Evolutionary conservation across 2,797 vertebrate species (phyloP).

Genomic region (Poecilia picta): DNA sequence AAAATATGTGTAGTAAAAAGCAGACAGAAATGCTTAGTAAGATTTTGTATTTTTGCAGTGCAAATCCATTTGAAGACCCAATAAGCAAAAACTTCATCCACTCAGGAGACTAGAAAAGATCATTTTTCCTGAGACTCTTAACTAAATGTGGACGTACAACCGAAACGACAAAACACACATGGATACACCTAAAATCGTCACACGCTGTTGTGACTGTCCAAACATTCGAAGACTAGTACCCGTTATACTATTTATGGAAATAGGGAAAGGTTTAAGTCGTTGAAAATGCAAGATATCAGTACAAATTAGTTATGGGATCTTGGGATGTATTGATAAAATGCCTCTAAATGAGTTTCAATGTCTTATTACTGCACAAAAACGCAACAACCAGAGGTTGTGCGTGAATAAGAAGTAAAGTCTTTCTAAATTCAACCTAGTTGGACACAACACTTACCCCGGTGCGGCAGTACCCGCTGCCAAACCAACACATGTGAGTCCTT

Average conservation of each 20-base stretch:
- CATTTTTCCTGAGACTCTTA: no score
- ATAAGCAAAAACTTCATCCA: no score
- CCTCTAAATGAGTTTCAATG: not conserved
- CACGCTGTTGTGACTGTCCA: not conserved
- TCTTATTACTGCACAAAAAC: not conserved
- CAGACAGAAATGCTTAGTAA: no score
- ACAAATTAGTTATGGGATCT: not conserved
- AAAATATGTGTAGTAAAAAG: no score
- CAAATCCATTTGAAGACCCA: no score
- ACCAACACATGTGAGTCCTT: constrained; percentile 6
- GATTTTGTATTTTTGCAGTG: no score
- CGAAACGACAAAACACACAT: no score
- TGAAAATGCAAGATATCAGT: not conserved
- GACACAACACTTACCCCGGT: not conserved
- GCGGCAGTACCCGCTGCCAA: not conserved
- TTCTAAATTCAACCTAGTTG: not conserved
- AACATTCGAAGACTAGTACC: no score
- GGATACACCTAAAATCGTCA: not conserved
- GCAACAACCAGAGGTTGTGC: not conserved
- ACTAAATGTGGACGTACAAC: no score
- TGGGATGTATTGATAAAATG: not conserved
- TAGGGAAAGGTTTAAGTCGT: not conserved
- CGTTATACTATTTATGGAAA: not conserved
- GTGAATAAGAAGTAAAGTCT: not conserved
- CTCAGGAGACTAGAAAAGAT: no score